Percentiles rank a stretch among this genome's conserved stretches.
phyloP scores from a whole-genome alignment of 2,113 vertebrate genomes.

The Lonchura striata region DNA sequence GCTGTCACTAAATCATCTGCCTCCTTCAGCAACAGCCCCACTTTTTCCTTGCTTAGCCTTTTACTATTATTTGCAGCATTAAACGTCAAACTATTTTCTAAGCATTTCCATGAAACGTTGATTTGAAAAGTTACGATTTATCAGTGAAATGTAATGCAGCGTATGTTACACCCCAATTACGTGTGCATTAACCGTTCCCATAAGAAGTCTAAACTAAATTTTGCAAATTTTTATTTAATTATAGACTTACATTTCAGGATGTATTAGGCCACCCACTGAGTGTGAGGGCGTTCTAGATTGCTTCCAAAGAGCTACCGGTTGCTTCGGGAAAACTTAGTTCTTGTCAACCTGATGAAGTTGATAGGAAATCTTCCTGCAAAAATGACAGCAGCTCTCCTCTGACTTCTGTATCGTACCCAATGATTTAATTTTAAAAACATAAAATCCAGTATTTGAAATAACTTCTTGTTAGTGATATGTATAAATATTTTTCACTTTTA shows the following conservation, averaged over 20 bases:
- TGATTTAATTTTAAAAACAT: neutral
- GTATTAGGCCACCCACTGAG: neutral
- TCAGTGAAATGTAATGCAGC: neutral
- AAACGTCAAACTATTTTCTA: neutral
- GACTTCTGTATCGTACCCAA: neutral
- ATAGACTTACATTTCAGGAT: neutral
- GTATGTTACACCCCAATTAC: neutral
- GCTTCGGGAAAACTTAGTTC: neutral
- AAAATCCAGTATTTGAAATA: neutral
- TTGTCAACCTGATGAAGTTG: neutral
- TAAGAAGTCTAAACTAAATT: neutral
- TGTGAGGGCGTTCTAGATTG: constrained; percentile 10
- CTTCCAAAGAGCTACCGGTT: neutral
- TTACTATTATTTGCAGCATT: neutral
- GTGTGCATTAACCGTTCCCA: neutral
- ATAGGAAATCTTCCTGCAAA: neutral
- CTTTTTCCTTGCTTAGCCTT: neutral
- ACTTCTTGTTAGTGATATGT: neutral
- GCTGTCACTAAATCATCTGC: neutral
- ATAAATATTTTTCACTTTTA: neutral
- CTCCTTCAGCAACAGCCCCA: neutral
- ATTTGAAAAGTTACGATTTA: neutral
- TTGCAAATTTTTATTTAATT: constrained; percentile 28
- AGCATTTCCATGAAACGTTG: neutral
- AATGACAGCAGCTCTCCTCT: neutral